A percentile compares a stretch with the other conserved stretches of the same genome.
Conservation (phyloP, 2,888 invertebrate species). For the Limnephilus rhombicus region DNA sequence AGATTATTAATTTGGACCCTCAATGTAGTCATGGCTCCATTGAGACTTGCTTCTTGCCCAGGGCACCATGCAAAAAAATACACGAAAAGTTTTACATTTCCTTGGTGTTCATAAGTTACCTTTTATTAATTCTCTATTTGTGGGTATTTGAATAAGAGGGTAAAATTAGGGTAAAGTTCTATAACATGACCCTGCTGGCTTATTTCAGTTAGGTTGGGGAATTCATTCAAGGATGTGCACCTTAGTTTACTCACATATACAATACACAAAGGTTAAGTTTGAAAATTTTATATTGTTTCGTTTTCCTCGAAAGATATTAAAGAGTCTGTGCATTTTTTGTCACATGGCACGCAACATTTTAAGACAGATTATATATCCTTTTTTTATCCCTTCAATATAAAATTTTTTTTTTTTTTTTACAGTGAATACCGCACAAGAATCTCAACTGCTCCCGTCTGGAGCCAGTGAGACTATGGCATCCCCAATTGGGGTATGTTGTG, state of each 20-base stretch:
- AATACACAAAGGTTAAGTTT: background rate
- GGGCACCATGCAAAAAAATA: background rate
- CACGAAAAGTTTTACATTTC: background rate
- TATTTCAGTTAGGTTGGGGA: background rate
- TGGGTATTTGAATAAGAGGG: background rate
- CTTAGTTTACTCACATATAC: background rate
- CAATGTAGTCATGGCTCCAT: conserved; percentile 13
- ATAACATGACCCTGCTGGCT: background rate
- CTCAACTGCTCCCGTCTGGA: too few relatives aligned
- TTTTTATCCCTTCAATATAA: too few relatives aligned
- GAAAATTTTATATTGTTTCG: background rate
- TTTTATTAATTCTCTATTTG: background rate
- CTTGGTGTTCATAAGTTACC: background rate
- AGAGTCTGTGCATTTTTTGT: too few relatives aligned
- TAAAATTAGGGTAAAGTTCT: background rate
- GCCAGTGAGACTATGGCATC: too few relatives aligned
- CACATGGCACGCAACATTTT: too few relatives aligned
- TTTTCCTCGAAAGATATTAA: background rate
- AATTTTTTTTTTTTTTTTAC: too few relatives aligned
- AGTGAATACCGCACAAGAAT: too few relatives aligned
- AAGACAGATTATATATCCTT: too few relatives aligned
- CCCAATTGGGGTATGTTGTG: too few relatives aligned
- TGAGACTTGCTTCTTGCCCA: conserved; percentile 16
- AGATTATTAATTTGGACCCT: conserved; percentile 42
- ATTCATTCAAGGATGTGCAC: background rate